Base-by-base conservation (phyloP, 2,797 vertebrate genomes). In the Intellagama lesueurii region DNA sequence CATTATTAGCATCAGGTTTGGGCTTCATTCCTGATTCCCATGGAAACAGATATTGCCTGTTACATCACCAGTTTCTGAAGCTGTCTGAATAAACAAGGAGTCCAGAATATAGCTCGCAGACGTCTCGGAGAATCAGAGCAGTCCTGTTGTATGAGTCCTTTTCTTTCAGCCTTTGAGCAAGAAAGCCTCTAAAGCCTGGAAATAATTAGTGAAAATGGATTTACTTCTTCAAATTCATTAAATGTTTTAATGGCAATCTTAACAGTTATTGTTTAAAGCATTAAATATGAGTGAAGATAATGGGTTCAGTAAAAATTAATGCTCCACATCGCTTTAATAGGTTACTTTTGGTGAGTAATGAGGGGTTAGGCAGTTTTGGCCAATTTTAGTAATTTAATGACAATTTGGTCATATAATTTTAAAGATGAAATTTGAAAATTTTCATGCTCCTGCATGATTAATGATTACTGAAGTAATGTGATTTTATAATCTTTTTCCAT, bases 21-120 rank as follows among this genome's bases (percentile, higher is more conserved):
- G 86, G 52, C 79, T 84, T 78, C 5, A 49, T 83, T 77, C 44
- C 87, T 32, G 14, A 88, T 88, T 56, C 73, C 87, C 87, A 88
- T 70, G 81, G 87, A 88, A 84, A 88, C 87, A 49, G 72, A 49
- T 47, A 75, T 32, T 35, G 22, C 72, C 76, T 68, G 6, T 88
- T 83, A 77, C 72, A 66, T 83, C 81, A 83, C 35, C 81, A 26
- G 12, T 68, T 88, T 77, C 79, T 88, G 52, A 88, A 81, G 56
- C 52, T 16, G 79, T 35, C 73, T 44, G 26, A 49, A 64, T 77
- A 84, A 68, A 88, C 64, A 88, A 32, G 40, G 32, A 87, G 9
- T 49, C 44, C 40, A 68, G 49, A 68, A 77, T 47, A 52, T 19
- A 80, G 26, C 19, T 80, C 64, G 26, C 66, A 17, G 60, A 22